A percentile compares a stretch with the other conserved stretches of the same genome.
Conservation (phyloP, 2,888 invertebrate genomes). For the Pammene fasciana region DNA sequence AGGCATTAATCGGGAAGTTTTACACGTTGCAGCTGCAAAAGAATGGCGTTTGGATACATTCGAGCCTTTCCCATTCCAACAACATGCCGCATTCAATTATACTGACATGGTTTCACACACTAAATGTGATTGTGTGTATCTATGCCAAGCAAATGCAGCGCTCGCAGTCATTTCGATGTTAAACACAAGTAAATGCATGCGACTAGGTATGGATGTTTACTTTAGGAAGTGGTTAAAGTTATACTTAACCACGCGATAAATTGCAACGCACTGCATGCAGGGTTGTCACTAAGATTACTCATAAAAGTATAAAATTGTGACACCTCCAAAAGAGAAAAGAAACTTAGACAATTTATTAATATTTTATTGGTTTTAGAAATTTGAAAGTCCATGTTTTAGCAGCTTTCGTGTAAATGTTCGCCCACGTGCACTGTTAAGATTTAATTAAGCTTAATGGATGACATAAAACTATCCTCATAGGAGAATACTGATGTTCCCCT, state of each 20-base stretch:
- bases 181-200: conserved; percentile 12
- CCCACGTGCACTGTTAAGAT: too few species aligned
- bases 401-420: too few species aligned
- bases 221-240: conserved; percentile 34
- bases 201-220: conserved; percentile 28
- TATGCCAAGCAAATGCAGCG: conserved; percentile 17
- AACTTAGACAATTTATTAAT: too few species aligned
- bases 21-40: conserved; percentile 56
- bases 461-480: too few species aligned
- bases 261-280: conserved; percentile 28
- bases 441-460: too few species aligned
- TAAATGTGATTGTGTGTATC: conserved; percentile 8
- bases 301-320: not conserved
- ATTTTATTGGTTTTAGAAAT: too few species aligned
- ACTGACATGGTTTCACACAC: conserved; percentile 11
- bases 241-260: conserved; percentile 34
- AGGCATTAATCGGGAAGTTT: conserved; percentile 77
- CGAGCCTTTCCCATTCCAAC: conserved; percentile 3
- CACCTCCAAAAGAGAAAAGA: too few species aligned
- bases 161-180: conserved; percentile 29
- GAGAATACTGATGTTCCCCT: not conserved
- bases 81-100: not conserved
- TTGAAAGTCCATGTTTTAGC: too few species aligned
- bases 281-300: conserved; percentile 14
- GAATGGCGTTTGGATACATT: conserved; percentile 56